A percentile compares a stretch with the other conserved stretches of the same genome.
These are phyloP conservation scores for Ooceraea biroi DNA, from an alignment of 1,140 invertebrate genomes.

Conservation along the genomic window DNA sequence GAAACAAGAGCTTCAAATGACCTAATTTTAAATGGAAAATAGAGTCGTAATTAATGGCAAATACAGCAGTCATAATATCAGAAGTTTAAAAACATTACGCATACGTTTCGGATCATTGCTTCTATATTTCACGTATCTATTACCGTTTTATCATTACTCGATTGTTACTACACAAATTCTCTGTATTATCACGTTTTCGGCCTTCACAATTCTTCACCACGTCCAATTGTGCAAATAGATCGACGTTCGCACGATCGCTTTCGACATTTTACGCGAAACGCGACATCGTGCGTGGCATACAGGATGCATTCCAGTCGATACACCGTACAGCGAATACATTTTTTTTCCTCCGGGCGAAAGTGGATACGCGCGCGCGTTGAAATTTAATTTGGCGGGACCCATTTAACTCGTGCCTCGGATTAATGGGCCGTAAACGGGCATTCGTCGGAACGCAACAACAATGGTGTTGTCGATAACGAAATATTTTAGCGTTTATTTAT, in stretches of 20 bases:
- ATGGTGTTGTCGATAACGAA: conserved; percentile 57
- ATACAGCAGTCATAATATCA: too few relatives aligned
- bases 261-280: conserved; percentile 42
- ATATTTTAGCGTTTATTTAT: conserved; percentile 62
- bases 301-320: conserved; percentile 20
- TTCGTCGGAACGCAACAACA: conserved; percentile 52
- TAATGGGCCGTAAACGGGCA: conserved; percentile 58
- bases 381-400: conserved; percentile 49
- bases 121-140: too few relatives aligned
- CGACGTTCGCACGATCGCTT: conserved; percentile 2
- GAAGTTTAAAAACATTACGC: too few relatives aligned
- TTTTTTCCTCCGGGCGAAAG: conserved; percentile 39
- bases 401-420: conserved; percentile 50
- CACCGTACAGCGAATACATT: neutral
- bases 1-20: too few relatives aligned
- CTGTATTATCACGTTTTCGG: neutral
- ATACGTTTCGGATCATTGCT: too few relatives aligned
- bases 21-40: too few relatives aligned
- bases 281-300: conserved; percentile 42
- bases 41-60: too few relatives aligned
- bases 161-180: neutral
- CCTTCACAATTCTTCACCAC: neutral
- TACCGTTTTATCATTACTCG: too few relatives aligned
- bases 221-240: conserved; percentile 34
- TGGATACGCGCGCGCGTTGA: conserved; percentile 47